Base-by-base conservation (phyloP, 1,140 invertebrate species). In the Coptotermes formosanus region DNA sequence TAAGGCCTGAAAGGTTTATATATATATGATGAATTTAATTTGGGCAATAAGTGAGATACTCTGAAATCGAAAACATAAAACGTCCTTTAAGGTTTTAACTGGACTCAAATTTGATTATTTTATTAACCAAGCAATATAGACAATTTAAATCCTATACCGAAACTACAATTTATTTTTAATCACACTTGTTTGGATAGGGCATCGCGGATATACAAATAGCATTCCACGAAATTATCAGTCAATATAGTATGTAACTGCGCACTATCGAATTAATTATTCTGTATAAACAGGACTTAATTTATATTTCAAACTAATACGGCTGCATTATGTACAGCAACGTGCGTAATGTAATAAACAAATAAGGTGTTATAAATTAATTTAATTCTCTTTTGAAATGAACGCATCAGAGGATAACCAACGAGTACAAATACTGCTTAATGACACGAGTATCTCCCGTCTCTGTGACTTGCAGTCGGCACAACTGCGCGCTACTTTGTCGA, bases 161-260 rank as follows among this genome's bases (percentile, higher is more conserved):
- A 75, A 75, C 64, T 75, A 75, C n/a, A 75, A 75, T 75, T 75
- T 75, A 75, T 75, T 75, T 30, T 75, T 75, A 75, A 75, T 75
- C 64, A 75, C 14, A 75, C 64, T 75, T 75, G 64, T 30, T n/a
- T 30, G 7, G 64, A 75, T 12, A 30, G 9, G 4, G 14, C 3
- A 75, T 30, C 64, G 64, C 4, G 64, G 64, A 75, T 75, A 75
- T 75, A 75, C n/a, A 75, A 75, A 75, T 75, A 75, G n/a, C 14
- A 75, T 75, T 30, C 19, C n/a, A 30, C 30, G 64, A 75, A 75
- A 75, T 75, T 75, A 75, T 75, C 64, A 75, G 64, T 75, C 64
- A 75, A 75, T 75, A 30, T 75, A 75, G 3, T 75, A 30, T n/a
- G 0, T 75, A 75, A 75, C 64, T 9, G n/a, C 64, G 30, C 19